Evolutionary conservation across 2,797 vertebrate genomes (phyloP).

Genomic region (Alcedo quadribrachys): DNA sequence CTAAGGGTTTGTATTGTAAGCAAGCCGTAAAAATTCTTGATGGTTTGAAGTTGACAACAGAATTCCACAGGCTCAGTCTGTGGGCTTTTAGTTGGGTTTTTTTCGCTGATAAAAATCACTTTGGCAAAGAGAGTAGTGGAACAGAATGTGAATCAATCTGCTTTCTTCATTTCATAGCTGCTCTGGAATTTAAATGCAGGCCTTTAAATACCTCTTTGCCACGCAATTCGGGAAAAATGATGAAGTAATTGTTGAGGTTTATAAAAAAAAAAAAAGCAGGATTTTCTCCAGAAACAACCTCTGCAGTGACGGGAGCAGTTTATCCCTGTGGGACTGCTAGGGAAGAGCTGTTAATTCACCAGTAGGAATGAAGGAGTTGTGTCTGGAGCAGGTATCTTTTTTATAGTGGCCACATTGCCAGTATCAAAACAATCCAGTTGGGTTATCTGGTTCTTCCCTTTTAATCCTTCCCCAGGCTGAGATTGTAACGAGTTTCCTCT

Average conservation of each 20-base stretch:
- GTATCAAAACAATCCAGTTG: neutral
- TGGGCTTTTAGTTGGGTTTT: neutral
- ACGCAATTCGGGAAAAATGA: slow-evolving; percentile 13
- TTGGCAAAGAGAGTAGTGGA: slow-evolving; percentile 39
- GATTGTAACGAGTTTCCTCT: neutral
- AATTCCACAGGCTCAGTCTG: neutral
- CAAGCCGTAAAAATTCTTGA: neutral
- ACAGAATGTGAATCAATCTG: slow-evolving; percentile 64
- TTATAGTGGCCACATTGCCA: neutral
- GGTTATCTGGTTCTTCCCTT: neutral
- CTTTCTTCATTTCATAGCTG: slow-evolving; percentile 33
- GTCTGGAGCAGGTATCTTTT: neutral
- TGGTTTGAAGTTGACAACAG: neutral
- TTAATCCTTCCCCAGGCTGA: neutral
- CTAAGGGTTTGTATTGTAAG: neutral
- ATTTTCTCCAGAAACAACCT: neutral
- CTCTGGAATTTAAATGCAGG: slow-evolving; percentile 20
- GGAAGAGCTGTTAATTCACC: neutral
- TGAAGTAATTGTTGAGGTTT: slow-evolving; percentile 13
- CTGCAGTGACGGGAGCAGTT: neutral
- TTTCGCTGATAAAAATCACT: neutral
- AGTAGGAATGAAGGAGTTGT: neutral
- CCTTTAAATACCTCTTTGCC: slow-evolving; percentile 19
- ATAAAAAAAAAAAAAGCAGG: neutral
- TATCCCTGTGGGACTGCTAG: neutral